phyloP scores from a whole-genome alignment of 2,888 invertebrate genomes.

The Erebia palarica region DNA sequence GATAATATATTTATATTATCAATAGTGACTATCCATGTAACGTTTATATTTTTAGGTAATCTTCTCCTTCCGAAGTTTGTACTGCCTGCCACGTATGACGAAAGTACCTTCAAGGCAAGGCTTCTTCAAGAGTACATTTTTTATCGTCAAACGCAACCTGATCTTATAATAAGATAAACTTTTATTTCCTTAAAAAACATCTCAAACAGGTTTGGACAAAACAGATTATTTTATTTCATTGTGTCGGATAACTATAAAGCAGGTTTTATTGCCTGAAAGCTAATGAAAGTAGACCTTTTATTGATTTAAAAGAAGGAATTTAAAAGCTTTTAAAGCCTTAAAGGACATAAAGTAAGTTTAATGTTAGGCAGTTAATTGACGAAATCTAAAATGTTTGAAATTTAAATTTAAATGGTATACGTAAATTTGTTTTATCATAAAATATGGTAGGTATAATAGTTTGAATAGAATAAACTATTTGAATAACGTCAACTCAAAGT shows the following conservation, averaged over 20 bases:
- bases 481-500: background rate
- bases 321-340: constrained; percentile 73
- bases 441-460: too few relatives aligned
- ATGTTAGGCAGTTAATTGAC: constrained; percentile 65
- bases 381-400: constrained; percentile 49
- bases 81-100: too few relatives aligned
- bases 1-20: too few relatives aligned
- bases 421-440: constrained; percentile 5
- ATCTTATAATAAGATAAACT: too few relatives aligned
- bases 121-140: too few relatives aligned
- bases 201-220: constrained; percentile 41
- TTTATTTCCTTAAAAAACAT: background rate
- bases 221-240: constrained; percentile 76
- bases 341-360: constrained; percentile 68
- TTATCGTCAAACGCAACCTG: too few relatives aligned
- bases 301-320: constrained; percentile 76
- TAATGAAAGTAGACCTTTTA: constrained; percentile 78
- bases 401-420: constrained; percentile 21
- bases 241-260: constrained; percentile 73
- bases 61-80: too few relatives aligned
- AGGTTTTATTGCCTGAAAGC: constrained; percentile 73
- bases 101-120: too few relatives aligned
- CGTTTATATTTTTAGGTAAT: too few relatives aligned
- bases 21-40: too few relatives aligned
- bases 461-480: background rate